Evolutionary conservation across 2,113 vertebrate species (phyloP), one percentile per base, ranked within the genome.

Genomic region (Gasterosteus nipponicus): DNA sequence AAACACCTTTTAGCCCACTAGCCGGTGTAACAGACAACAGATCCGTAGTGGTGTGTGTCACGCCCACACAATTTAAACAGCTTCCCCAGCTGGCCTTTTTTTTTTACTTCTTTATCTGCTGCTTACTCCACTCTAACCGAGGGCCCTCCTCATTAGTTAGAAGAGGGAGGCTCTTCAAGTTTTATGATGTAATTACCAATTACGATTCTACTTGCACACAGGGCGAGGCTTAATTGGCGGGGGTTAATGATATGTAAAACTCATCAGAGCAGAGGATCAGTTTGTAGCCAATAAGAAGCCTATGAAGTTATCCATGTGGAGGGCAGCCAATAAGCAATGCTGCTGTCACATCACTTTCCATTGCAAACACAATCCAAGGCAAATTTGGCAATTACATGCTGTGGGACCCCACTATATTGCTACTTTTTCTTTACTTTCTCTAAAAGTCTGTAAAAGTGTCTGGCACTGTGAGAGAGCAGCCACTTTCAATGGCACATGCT

Each of bases 251-350:
- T 82, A 85, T 85, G 83, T 80, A 86, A 78, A 90, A 87, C 65
- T 11, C 77, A 75, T 78, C 46, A 70, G 42, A 44, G 29, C 35
- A 78, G 59, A 77, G 53, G 38, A 42, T 73, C 74, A 76, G 82
- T 89, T 90, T 83, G 66, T 71, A 74, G 67, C 82, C 86, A 91
- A 83, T 88, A 89, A 90, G 68, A 84, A 69, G 33, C 59, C 47
- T 47, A 58, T 86, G 84, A 84, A 82, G 85, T 83, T 83, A 87
- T 87, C 68, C 71, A 29, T 66, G 77, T 76, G 80, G 84, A 86
- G 69, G 60, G 33, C 33, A 57, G 71, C 78, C 86, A 75, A 57
- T 76, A 83, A 83, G 71, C 80, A 74, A 4, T 70, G 59, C 75
- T 63, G 29, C 80, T 86, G 73, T 80, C 78, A 78, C 66, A 22